These are phyloP conservation scores for Chionis minor DNA, from an alignment of 2,113 vertebrate species.

Conservation along the genomic window DNA sequence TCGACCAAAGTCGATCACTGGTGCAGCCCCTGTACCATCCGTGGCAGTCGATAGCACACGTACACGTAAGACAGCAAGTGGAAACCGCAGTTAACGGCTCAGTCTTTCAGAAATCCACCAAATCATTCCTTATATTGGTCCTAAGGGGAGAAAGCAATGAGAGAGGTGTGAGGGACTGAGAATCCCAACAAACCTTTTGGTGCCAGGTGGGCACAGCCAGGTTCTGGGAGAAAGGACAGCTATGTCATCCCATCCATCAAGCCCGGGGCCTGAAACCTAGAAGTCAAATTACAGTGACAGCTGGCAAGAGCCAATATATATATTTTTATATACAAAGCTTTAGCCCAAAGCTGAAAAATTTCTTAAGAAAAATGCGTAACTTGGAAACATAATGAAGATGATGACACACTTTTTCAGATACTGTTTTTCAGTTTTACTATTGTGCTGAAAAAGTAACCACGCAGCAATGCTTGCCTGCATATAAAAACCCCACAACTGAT, in stretches of 20 bases:
- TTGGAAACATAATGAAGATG: not conserved
- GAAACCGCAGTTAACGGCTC: not conserved
- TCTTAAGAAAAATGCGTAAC: not conserved
- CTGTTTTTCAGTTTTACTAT: not conserved
- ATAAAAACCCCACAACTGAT: not conserved
- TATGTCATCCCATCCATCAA: not conserved
- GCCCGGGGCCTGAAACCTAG: not conserved
- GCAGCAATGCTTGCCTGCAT: not conserved
- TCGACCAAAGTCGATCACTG: not conserved
- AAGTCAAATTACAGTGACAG: not conserved
- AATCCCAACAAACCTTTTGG: not conserved
- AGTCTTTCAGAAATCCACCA: not conserved
- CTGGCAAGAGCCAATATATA: not conserved
- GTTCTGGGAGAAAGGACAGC: not conserved
- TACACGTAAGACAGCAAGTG: accelerated
- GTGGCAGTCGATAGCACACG: not conserved
- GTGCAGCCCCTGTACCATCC: not conserved
- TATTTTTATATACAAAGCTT: not conserved
- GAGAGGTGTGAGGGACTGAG: not conserved
- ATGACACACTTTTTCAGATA: not conserved
- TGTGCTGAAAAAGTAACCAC: not conserved
- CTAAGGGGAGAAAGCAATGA: not conserved
- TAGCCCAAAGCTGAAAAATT: not conserved
- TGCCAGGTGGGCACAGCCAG: not conserved
- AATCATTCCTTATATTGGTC: not conserved